A percentile compares a stretch with the other conserved stretches of the same genome.
These are phyloP conservation scores for Platysternon megacephalum DNA, from an alignment of 2,113 vertebrate genomes.

Conservation along the genomic window DNA sequence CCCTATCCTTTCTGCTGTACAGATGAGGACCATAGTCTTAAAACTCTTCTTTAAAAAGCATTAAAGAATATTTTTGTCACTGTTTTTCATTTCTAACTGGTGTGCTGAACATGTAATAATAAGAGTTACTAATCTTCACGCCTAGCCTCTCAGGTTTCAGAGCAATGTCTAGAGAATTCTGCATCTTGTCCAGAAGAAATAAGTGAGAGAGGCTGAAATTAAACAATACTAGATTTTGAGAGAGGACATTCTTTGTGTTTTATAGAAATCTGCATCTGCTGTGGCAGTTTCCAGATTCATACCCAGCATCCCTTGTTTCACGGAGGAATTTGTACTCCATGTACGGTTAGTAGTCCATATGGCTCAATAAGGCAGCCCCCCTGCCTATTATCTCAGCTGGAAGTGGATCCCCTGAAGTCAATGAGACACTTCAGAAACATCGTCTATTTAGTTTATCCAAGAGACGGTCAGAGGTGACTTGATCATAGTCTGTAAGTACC, in stretches of 20 bases:
- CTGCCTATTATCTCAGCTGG: background rate
- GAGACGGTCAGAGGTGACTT: background rate
- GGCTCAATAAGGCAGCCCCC: background rate
- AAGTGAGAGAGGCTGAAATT: background rate
- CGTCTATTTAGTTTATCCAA: background rate
- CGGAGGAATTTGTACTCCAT: slow-evolving; percentile 5
- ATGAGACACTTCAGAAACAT: background rate
- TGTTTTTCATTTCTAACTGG: background rate
- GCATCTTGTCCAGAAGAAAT: background rate
- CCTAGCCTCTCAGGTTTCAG: background rate
- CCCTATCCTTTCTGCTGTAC: background rate
- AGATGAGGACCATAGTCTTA: background rate
- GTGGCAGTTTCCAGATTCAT: slow-evolving; percentile 34
- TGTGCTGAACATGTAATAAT: background rate
- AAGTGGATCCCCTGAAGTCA: too few species aligned
- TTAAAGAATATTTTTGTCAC: background rate
- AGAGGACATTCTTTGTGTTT: background rate
- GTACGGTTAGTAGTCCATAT: slow-evolving; percentile 1
- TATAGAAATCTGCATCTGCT: slow-evolving; percentile 51
- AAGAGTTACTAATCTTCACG: background rate
- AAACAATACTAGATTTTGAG: background rate
- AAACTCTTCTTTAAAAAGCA: background rate
- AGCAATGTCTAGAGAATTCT: rapidly evolving
- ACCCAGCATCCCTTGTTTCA: slow-evolving; percentile 41
- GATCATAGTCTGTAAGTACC: rapidly evolving